Conservation (phyloP, 2,797 vertebrate genomes). For the Etheostoma perlongum region DNA sequence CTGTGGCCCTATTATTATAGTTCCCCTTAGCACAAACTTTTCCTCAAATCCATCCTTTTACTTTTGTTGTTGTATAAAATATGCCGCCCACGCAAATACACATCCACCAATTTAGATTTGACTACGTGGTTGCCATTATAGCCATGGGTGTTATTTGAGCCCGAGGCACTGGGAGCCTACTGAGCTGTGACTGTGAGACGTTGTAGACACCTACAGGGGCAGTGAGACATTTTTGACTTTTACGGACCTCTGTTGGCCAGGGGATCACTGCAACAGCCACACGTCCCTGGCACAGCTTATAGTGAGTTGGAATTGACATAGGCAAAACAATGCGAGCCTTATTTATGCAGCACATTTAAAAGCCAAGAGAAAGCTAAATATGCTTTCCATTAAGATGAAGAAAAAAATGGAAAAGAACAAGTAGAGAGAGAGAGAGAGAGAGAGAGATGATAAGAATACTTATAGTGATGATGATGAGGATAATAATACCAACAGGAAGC, state of each 20-base stretch:
- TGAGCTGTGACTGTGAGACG: constrained; percentile 20
- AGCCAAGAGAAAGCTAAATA: not conserved
- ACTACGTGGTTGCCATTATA: constrained; percentile 61
- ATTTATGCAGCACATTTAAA: not conserved
- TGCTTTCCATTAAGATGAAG: not conserved
- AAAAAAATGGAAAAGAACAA: not conserved
- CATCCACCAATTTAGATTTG: constrained; percentile 67
- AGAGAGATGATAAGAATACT: not conserved
- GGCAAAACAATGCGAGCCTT: not conserved
- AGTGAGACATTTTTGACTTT: not conserved
- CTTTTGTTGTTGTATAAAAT: constrained; percentile 64
- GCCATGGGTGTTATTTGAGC: constrained; percentile 47
- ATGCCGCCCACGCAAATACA: constrained; percentile 72
- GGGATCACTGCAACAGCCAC: constrained; percentile 2
- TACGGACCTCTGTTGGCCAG: constrained; percentile 1
- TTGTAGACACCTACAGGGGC: not conserved
- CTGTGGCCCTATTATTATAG: constrained; percentile 70
- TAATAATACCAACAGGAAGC: no score
- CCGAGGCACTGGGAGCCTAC: constrained; percentile 21
- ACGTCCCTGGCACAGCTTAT: no score
- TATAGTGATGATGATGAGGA: not conserved
- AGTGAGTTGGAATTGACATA: not conserved
- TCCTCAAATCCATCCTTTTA: constrained; percentile 63
- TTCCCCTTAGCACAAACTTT: constrained; percentile 51
- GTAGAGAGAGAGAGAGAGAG: no score